These are phyloP conservation scores for Platycercus adscitus DNA, from an alignment of 2,113 vertebrate genomes.

Conservation along the genomic window DNA sequence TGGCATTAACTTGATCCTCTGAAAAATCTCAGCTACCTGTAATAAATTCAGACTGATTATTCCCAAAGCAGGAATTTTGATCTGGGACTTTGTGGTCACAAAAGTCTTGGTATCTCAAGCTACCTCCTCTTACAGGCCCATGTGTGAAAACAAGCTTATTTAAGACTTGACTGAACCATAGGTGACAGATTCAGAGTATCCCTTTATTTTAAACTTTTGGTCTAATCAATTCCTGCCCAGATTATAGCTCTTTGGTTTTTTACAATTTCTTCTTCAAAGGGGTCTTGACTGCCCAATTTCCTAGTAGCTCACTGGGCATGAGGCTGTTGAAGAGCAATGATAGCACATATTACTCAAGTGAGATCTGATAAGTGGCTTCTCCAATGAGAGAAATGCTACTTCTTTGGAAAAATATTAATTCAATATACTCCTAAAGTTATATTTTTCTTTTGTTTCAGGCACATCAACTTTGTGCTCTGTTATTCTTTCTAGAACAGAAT, in stretches of 20 bases:
- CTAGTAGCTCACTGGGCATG: rapidly evolving
- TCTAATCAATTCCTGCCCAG: neutral
- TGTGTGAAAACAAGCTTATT: neutral
- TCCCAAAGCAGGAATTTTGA: neutral
- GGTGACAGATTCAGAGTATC: neutral
- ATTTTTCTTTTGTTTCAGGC: neutral
- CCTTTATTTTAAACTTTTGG: neutral
- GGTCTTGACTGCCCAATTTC: neutral
- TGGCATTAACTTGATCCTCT: neutral
- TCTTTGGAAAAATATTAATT: neutral
- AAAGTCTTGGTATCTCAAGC: neutral
- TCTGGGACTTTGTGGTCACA: neutral
- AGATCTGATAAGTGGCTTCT: neutral
- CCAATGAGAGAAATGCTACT: neutral
- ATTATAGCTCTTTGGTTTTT: neutral
- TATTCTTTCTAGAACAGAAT: neutral
- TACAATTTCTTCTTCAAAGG: neutral
- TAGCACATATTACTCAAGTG: neutral
- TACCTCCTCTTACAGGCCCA: neutral
- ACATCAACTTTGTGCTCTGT: neutral
- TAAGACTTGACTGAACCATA: neutral
- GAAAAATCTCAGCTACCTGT: neutral
- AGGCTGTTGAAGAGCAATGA: neutral
- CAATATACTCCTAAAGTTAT: rapidly evolving
- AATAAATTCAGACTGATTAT: neutral